Base-by-base conservation (phyloP, 2,797 vertebrate genomes). In the Scomberomorus guttatus region DNA sequence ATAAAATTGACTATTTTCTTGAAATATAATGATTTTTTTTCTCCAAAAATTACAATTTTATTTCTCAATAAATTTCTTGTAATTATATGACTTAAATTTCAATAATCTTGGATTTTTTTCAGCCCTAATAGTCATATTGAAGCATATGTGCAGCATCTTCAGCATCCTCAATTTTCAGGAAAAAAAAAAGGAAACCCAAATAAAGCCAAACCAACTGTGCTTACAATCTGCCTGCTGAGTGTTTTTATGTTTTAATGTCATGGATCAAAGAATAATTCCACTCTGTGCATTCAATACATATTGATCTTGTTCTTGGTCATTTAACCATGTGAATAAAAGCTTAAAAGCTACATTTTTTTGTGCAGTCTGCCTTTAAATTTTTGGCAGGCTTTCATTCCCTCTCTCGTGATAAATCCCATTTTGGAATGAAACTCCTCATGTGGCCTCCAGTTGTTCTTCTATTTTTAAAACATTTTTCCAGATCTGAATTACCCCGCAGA, bases 371-470 rank as follows among this genome's bases (percentile, higher is more conserved):
- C 5, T n/a, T 4, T 0, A 52, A 32, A 56, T 20, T 32, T 55
- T 58, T 64, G 44, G 8, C 3, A 15, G 57, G 17, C 22, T 57
- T 63, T 44, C 18, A 51, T 71, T 34, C 67, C 32, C 25, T n/a
- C 22, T 55, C 8, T 25, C 1, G 4, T 32, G 25, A 56, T 32
- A 46, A 58, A 46, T 60, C 20, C 32, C n/a, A 4, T 34, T 69
- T 50, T 56, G 24, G 9, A 72, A 39, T 50, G 11, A 56, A 71
- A 50, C 48, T 46, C 48, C 15, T 29, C 34, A 17, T 37, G 17
- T 39, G 25, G 34, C 18, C 37, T 50, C 59, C 20, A 75, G 39
- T 44, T 67, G 59, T 57, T 58, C n/a, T 27, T 61, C 14, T 67
- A 6, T 24, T 66, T 64, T 29, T 24, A 52, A 39, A 7, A 0